Percentiles rank a stretch among this genome's conserved stretches.
phyloP scores from a whole-genome alignment of 2,888 invertebrate genomes.

The Hemithea aestivaria region DNA sequence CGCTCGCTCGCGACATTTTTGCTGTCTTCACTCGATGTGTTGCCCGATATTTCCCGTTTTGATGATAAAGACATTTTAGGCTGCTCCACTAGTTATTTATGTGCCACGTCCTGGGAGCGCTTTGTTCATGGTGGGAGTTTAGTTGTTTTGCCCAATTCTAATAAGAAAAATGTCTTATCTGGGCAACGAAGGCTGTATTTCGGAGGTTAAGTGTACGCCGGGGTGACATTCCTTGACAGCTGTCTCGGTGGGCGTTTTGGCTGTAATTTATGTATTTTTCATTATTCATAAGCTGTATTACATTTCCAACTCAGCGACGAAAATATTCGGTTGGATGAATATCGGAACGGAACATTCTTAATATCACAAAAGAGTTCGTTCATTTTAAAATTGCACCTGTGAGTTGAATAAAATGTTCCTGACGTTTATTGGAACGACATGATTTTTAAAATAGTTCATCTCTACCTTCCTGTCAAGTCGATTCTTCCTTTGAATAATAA shows the following conservation, averaged over 20 bases:
- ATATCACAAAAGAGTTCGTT: no score
- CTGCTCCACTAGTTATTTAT: slow-evolving; percentile 33
- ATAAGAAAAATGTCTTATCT: slow-evolving; percentile 26
- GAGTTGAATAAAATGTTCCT: no score
- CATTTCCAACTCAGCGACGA: no score
- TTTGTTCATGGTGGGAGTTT: slow-evolving; percentile 28
- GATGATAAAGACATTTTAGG: slow-evolving; percentile 28
- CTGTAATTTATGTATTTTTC: slow-evolving; percentile 1
- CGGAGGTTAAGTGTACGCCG: slow-evolving; percentile 12
- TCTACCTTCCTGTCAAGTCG: no score
- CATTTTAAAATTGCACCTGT: no score
- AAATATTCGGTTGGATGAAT: no score
- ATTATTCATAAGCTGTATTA: background rate
- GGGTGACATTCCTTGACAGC: slow-evolving; percentile 7
- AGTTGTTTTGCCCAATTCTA: slow-evolving; percentile 25
- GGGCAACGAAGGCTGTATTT: slow-evolving; percentile 14
- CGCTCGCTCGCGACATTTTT: slow-evolving; percentile 28
- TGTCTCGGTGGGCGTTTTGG: slow-evolving; percentile 8
- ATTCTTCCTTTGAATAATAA: no score
- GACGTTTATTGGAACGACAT: no score
- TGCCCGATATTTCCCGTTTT: slow-evolving; percentile 37
- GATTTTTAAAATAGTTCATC: no score
- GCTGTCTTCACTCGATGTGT: slow-evolving; percentile 39
- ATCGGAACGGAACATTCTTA: no score
- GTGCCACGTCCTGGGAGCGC: slow-evolving; percentile 28